Evolutionary conservation across 2,888 invertebrate species (phyloP), one percentile per base, ranked within the genome.

Genomic region (Monochamus alternatus): DNA sequence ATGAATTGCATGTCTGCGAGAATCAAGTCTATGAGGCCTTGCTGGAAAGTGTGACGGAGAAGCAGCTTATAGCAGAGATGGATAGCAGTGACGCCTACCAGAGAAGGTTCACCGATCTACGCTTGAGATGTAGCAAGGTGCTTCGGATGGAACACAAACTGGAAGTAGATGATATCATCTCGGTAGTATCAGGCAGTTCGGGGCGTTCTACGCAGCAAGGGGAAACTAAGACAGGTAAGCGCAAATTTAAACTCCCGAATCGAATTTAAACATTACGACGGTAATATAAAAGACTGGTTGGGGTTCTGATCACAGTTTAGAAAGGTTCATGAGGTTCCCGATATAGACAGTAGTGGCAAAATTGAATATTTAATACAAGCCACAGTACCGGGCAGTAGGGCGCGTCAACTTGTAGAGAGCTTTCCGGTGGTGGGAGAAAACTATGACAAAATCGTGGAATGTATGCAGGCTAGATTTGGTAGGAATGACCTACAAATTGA

Each of bases 381-480:
- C n/a, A 83, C 74, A 38, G 62, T 75, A 10, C 72, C 65, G 10
- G 75, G 75, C 9, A 78, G 76, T 60, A 67, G 77, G 30, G 80
- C 82, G 10, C 76, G 79, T 60, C 75, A 79, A 59, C 60, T 83
- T 70, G 75, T 81, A 30, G 79, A 79, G 44, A 83, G 79, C 76
- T 81, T 75, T 71, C 80, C 80, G 10, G 66, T 77, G 10, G 65
- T 65, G 9, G 72, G 69, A 22, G 77, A 76, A 59, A 81, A 82
- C 72, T 84, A 81, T 75, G 22, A 32, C 5, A 77, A 79, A 58
- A 38, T 38, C 7, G 38, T 80, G 10, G 78, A 81, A 58, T 64
- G 75, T 67, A 75, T 81, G 55, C 80, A 79, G 78, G 81, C 76
- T 65, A 74, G 84, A 44, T 85, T 86, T 73, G 84, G 84, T n/a